Percentiles rank a stretch among this genome's conserved stretches.
Evolutionary conservation across 2,888 invertebrate species (phyloP).

Genomic region (Lamproptera curius): DNA sequence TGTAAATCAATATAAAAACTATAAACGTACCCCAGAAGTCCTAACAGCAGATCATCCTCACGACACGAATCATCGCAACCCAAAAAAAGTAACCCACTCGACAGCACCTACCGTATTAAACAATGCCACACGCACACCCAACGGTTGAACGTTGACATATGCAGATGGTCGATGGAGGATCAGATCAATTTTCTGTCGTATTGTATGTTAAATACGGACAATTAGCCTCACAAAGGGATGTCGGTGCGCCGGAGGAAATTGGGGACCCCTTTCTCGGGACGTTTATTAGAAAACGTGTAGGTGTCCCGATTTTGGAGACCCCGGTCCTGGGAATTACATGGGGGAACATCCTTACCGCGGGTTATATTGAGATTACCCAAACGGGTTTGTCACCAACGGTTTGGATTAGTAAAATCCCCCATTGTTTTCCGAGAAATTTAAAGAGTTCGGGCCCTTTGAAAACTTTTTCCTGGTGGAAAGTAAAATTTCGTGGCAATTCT

Average conservation of each 20-base stretch:
- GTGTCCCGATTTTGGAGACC: constrained; percentile 4
- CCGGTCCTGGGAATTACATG: constrained; percentile 3
- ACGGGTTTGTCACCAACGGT: too few relatives aligned
- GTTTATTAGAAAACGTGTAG: neutral
- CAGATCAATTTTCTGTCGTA: constrained; percentile 37
- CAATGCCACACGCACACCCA: constrained; percentile 34
- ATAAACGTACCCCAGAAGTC: too few relatives aligned
- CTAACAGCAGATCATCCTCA: constrained; percentile 15
- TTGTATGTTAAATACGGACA: constrained; percentile 41
- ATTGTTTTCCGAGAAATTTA: too few relatives aligned
- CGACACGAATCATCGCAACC: constrained; percentile 2
- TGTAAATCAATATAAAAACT: too few relatives aligned
- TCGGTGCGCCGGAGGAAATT: constrained; percentile 34
- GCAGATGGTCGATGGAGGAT: constrained; percentile 32
- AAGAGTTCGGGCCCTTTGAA: too few relatives aligned
- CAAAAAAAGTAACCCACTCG: constrained; percentile 5
- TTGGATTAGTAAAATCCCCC: too few relatives aligned
- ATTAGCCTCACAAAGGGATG: constrained; percentile 33
- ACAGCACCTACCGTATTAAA: constrained; percentile 22
- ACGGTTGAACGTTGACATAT: constrained; percentile 36
- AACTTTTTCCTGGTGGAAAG: too few relatives aligned
- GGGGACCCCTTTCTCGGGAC: constrained; percentile 27
- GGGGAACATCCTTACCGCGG: too few relatives aligned
- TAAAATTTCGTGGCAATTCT: too few relatives aligned
- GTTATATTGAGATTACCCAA: too few relatives aligned